Evolutionary conservation across 2,888 invertebrate genomes (phyloP).

Genomic region (Trissolcus japonicus): DNA sequence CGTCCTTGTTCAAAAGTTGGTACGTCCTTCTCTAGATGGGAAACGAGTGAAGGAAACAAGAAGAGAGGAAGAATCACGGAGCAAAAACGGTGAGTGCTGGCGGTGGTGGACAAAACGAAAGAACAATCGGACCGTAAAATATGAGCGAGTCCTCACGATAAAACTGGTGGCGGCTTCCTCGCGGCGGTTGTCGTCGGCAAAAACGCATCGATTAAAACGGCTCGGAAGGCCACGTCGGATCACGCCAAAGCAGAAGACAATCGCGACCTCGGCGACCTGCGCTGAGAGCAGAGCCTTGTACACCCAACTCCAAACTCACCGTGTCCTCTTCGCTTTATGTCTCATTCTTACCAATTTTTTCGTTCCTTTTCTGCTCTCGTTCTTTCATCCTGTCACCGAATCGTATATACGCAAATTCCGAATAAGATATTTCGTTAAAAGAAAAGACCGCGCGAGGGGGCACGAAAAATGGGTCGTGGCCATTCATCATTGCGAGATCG

Average conservation of each 20-base stretch:
- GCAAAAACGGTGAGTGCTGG: constrained; percentile 45
- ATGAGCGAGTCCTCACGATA: constrained; percentile 64
- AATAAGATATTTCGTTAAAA: constrained; percentile 5
- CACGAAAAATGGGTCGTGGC: neutral
- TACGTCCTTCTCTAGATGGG: constrained; percentile 22
- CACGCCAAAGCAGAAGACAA: constrained; percentile 63
- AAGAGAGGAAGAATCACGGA: constrained; percentile 43
- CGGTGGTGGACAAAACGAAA: constrained; percentile 55
- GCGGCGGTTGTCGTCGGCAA: constrained; percentile 58
- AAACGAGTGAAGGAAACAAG: constrained; percentile 38
- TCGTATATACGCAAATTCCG: constrained; percentile 51
- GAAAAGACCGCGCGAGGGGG: neutral
- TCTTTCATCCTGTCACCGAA: constrained; percentile 51
- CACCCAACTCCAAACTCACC: constrained; percentile 63
- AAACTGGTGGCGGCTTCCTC: constrained; percentile 66
- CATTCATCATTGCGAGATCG: neutral
- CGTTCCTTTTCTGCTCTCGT: constrained; percentile 31
- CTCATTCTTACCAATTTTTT: constrained; percentile 24
- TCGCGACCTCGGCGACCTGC: constrained; percentile 70
- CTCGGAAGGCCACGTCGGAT: constrained; percentile 57
- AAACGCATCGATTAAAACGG: constrained; percentile 63
- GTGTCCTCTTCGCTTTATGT: constrained; percentile 34
- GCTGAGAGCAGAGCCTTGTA: constrained; percentile 73
- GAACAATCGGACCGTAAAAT: constrained; percentile 66
- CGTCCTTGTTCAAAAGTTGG: no score